Percentiles rank a stretch among this genome's conserved stretches.
Evolutionary conservation across 2,797 vertebrate species (phyloP).

Genomic region (Melopsittacus undulatus): DNA sequence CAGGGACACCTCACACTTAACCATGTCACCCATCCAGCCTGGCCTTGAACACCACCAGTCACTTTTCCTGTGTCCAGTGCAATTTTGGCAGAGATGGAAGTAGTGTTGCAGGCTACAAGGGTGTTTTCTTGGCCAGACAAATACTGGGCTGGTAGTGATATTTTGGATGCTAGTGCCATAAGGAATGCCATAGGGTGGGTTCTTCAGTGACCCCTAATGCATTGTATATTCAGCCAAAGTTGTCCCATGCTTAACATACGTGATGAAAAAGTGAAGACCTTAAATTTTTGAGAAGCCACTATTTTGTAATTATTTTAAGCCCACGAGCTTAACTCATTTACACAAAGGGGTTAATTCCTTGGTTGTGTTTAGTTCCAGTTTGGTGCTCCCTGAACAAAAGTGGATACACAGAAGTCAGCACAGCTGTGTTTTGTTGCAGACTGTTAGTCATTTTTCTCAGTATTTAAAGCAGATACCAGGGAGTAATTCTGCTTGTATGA

Average conservation of each 20-base stretch:
- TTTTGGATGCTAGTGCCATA: not conserved
- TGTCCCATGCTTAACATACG: not conserved
- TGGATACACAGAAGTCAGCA: not conserved
- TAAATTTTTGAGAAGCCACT: not conserved
- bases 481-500: not conserved
- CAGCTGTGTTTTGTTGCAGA: not conserved
- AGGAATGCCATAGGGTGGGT: not conserved
- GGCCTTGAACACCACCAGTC: not conserved
- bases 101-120: not conserved
- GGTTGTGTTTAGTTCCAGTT: not conserved
- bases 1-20: not conserved
- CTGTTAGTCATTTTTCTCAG: not conserved
- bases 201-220: not conserved
- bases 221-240: not conserved
- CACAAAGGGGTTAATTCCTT: not conserved
- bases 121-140: not conserved
- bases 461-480: not conserved
- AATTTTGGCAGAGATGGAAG: not conserved
- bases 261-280: not conserved
- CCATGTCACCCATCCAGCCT: not conserved
- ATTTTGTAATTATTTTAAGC: not conserved
- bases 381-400: not conserved
- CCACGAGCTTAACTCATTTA: not conserved
- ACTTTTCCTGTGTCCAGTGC: not conserved
- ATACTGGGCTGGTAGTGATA: not conserved